Conservation (phyloP, 2,113 vertebrate species). For the Nerophis lumbriciformis region DNA sequence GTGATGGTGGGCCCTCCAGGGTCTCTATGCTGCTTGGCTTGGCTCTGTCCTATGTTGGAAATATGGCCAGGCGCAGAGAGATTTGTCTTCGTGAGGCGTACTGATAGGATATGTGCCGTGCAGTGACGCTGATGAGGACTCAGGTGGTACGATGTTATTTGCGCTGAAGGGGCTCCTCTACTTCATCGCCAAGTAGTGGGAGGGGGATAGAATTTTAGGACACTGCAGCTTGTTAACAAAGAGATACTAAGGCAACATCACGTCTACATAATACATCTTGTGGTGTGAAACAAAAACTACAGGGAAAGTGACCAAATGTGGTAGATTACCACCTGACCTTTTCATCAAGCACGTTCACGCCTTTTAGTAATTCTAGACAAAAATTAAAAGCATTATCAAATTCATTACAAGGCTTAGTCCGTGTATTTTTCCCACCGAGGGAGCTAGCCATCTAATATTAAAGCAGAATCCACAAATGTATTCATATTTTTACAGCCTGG, state of each 20-base stretch:
- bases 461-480: slow-evolving; percentile 37
- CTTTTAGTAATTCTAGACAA: slow-evolving; percentile 13
- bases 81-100: slow-evolving; percentile 70
- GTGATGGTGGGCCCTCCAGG: slow-evolving; percentile 59
- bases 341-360: slow-evolving; percentile 9
- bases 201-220: neutral
- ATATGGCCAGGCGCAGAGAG: slow-evolving; percentile 56
- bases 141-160: slow-evolving; percentile 69
- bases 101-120: slow-evolving; percentile 66
- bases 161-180: slow-evolving; percentile 60
- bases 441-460: slow-evolving; percentile 31
- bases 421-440: slow-evolving; percentile 20
- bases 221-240: slow-evolving; percentile 17
- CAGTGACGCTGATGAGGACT: slow-evolving; percentile 66
- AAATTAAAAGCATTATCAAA: slow-evolving; percentile 11
- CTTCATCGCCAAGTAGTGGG: slow-evolving; percentile 57
- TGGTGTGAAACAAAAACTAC: slow-evolving; percentile 5
- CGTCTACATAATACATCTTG: slow-evolving; percentile 5
- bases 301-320: slow-evolving; percentile 3
- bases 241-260: slow-evolving; percentile 4
- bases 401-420: neutral
- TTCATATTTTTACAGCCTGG: slow-evolving; percentile 42
- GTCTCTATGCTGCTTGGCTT: slow-evolving; percentile 49
- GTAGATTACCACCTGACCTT: slow-evolving; percentile 7
- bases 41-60: slow-evolving; percentile 58